A percentile compares a stretch with the other conserved stretches of the same genome.
Conservation (phyloP, 2,113 vertebrate genomes). For the Apistogramma diplotaenia region DNA sequence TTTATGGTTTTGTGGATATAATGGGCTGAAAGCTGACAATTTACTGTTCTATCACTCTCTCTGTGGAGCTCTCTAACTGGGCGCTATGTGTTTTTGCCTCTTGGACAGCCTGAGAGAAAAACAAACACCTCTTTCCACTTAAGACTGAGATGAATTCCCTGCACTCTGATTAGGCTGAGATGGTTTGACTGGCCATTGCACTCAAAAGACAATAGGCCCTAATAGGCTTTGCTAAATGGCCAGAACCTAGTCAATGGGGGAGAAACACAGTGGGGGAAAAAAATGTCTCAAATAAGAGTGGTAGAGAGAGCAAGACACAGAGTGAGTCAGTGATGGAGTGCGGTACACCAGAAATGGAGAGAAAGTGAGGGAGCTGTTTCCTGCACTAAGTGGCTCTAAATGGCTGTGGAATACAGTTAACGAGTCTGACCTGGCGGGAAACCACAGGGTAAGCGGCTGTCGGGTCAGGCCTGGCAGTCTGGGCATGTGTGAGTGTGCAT, state of each 20-base stretch:
- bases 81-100: constrained; percentile 6
- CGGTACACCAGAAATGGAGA: neutral
- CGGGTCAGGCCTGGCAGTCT: constrained; percentile 3
- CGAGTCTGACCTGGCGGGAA: constrained; percentile 40
- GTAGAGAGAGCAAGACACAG: neutral
- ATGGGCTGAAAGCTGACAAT: constrained; percentile 10
- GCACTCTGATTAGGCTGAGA: constrained; percentile 29
- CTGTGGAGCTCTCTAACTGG: constrained; percentile 18
- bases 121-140: constrained; percentile 17
- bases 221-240: constrained; percentile 58
- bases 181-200: constrained; percentile 37
- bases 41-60: constrained; percentile 1
- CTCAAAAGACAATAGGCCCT: constrained; percentile 40
- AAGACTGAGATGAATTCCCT: constrained; percentile 45
- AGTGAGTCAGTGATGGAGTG: neutral
- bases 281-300: constrained; percentile 24
- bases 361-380: constrained; percentile 11
- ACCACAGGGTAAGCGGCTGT: constrained; percentile 32
- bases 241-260: constrained; percentile 18
- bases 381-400: constrained; percentile 48
- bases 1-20: constrained; percentile 24
- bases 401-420: constrained; percentile 41
- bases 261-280: neutral
- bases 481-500: neutral
- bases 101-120: constrained; percentile 13